A percentile compares a stretch with the other conserved stretches of the same genome.
These are phyloP conservation scores for Pipistrellus pipistrellus DNA, from an alignment of 2,797 vertebrate genomes.

Conservation along the genomic window DNA sequence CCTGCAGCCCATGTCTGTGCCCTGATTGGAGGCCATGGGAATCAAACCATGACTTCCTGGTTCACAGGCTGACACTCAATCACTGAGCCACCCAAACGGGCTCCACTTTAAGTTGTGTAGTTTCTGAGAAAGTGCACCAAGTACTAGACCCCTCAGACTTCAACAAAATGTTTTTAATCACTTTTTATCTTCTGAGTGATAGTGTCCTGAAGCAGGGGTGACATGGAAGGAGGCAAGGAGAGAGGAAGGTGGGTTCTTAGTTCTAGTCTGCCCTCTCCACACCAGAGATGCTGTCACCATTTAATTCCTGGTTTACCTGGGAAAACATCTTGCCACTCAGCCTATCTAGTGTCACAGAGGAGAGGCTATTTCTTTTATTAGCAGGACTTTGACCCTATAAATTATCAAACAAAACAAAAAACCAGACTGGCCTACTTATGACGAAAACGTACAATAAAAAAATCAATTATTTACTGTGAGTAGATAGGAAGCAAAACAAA, in stretches of 20 bases:
- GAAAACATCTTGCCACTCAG: background rate
- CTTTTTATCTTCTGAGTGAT: background rate
- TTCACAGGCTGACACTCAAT: no score
- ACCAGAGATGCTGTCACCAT: background rate
- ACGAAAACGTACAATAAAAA: background rate
- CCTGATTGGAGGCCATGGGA: no score
- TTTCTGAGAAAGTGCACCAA: background rate
- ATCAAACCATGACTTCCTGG: no score
- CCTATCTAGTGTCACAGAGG: background rate
- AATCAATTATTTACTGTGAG: background rate
- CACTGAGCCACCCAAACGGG: background rate
- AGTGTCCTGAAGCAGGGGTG: background rate
- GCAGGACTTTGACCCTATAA: background rate
- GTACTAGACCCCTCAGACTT: background rate
- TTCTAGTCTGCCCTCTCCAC: background rate
- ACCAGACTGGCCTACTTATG: background rate
- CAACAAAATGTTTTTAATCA: background rate
- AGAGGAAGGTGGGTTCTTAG: background rate
- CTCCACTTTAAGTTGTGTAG: background rate
- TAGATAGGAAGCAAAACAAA: background rate
- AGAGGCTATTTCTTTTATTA: background rate
- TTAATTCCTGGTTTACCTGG: background rate
- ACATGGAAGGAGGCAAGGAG: background rate
- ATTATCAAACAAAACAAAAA: constrained; percentile 7
- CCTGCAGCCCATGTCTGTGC: no score